phyloP scores from a whole-genome alignment of 2,113 vertebrate species.

The Rana temporaria region DNA sequence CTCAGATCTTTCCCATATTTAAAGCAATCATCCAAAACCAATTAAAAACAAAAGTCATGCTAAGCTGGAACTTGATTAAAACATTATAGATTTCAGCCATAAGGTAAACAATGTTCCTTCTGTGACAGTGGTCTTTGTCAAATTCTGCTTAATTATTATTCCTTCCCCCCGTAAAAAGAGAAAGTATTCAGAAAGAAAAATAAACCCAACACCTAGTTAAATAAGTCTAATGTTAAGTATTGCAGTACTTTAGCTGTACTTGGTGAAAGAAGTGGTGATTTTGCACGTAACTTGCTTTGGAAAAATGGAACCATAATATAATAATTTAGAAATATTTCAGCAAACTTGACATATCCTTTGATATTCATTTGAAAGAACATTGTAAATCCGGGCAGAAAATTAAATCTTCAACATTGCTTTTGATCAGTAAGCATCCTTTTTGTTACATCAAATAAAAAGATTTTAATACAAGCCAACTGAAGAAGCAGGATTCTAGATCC shows the following conservation, averaged over 20 bases:
- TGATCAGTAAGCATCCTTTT: too few relatives aligned
- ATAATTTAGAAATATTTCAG: background rate
- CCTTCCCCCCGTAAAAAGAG: constrained; percentile 24
- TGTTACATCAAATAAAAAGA: too few relatives aligned
- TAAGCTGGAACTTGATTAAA: constrained; percentile 28
- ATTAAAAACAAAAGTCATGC: constrained; percentile 5
- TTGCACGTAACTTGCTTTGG: background rate
- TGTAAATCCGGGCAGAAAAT: background rate
- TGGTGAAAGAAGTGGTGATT: background rate
- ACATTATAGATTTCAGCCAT: constrained; percentile 35
- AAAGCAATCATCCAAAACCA: constrained; percentile 15
- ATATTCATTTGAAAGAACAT: background rate
- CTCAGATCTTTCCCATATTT: background rate
- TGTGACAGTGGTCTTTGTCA: constrained; percentile 43
- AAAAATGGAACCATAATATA: background rate
- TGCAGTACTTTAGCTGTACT: constrained; percentile 1
- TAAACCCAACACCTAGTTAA: constrained; percentile 39
- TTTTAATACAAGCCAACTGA: too few relatives aligned
- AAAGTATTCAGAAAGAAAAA: constrained; percentile 44
- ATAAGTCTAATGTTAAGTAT: constrained; percentile 25
- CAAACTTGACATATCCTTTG: background rate
- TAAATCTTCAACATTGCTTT: too few relatives aligned
- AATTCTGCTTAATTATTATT: constrained; percentile 46
- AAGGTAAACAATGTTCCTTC: constrained; percentile 24
- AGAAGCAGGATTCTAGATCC: too few relatives aligned